Evolutionary conservation across 2,113 vertebrate species (phyloP), one percentile per base, ranked within the genome.

Genomic region (Anas platyrhynchos): DNA sequence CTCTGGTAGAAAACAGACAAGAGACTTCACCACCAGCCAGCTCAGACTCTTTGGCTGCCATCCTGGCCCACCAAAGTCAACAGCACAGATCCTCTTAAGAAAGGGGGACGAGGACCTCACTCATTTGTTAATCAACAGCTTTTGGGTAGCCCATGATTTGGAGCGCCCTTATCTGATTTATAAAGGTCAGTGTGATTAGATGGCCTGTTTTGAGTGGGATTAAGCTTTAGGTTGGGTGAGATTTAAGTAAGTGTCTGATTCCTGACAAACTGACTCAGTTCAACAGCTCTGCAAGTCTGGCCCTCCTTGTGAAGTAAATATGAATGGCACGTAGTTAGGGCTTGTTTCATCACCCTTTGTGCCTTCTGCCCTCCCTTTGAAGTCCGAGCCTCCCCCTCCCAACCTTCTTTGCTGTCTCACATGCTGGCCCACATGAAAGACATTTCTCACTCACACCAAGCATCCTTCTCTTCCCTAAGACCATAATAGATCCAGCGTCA

Each of bases 361-460:
- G 69, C 3, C 2, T 3, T 3, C 86, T 91, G 69, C 78, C 58
- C 46, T 93, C 21, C 62, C 92, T 95, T 96, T 97, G 96, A 97
- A 95, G 93, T 94, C 71, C 69, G 91, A 94, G 88, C 81, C 94
- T 54, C 86, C 76, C 86, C 73, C 90, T 96, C 85, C 52, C 71
- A 58, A 41, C 44, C 1, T 0, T 36, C 82, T 85, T 66, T 20
- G 0, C 78, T 80, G 75, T 85, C 20, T 59, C 90, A 81, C 79
- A 88, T 2, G 0, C 82, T 68, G 90, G 69, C 80, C 88, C 92
- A 96, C 86, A 92, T 96, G 92, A 96, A 94, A 96, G 92, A 86
- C 59, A 66, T 55, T 27, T 23, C 79, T 20, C 0, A 2, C 83
- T 95, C 73, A 20, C 93, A 34, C 31, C 2, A 11, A 90, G 69